A percentile compares a stretch with the other conserved stretches of the same genome.
Conservation (phyloP, 2,888 invertebrate genomes). For the Trissolcus japonicus region DNA sequence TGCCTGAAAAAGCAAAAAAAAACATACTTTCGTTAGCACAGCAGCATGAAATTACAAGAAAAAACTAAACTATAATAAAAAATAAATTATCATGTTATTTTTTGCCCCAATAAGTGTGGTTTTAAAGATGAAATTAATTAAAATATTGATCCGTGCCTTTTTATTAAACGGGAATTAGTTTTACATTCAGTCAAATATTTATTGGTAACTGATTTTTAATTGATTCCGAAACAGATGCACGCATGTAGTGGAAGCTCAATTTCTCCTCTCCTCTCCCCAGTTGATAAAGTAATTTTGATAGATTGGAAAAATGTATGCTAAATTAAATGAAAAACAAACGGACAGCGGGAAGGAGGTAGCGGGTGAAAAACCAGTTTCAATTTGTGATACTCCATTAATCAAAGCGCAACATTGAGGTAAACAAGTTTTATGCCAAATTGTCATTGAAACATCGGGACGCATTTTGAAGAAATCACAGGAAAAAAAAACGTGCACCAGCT, state of each 20-base stretch:
- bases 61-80: background rate
- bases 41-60: background rate
- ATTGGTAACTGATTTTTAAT: conserved; percentile 37
- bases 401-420: conserved; percentile 46
- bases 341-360: conserved; percentile 3
- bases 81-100: background rate
- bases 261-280: conserved; percentile 3
- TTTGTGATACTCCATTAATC: conserved; percentile 52
- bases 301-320: conserved; percentile 49
- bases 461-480: conserved; percentile 20
- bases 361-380: conserved; percentile 44
- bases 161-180: background rate
- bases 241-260: conserved; percentile 4
- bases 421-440: conserved; percentile 46
- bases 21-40: conserved; percentile 24
- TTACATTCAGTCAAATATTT: conserved; percentile 14
- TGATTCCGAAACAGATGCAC: conserved; percentile 29
- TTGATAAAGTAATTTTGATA: conserved; percentile 48
- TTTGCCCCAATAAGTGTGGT: background rate
- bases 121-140: background rate
- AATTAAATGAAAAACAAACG: conserved; percentile 49
- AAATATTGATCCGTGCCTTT: background rate
- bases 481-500: conserved; percentile 7
- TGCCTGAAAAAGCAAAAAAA: conserved; percentile 24
- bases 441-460: conserved; percentile 21